Conservation (phyloP, 2,888 invertebrate species). For the Arge pagana region DNA sequence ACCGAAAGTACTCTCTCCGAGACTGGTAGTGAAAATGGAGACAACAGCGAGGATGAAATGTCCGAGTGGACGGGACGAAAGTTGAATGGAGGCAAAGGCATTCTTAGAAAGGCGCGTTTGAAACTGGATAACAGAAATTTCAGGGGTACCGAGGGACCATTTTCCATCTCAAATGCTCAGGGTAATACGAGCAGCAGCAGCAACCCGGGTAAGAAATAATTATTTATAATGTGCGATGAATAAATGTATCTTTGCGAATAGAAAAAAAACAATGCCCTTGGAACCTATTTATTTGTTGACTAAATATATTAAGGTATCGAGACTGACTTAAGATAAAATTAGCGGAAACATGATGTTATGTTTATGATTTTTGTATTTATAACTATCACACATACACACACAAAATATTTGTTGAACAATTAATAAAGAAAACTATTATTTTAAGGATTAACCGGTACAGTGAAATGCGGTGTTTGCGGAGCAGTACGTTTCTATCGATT, state of each 20-base stretch:
- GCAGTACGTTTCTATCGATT: slow-evolving; percentile 77
- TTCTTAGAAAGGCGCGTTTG: slow-evolving; percentile 71
- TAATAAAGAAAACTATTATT: no score
- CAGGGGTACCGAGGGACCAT: slow-evolving; percentile 68
- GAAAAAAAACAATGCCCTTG: no score
- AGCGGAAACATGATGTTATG: no score
- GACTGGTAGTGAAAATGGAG: slow-evolving; percentile 47
- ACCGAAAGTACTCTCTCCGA: slow-evolving; percentile 46
- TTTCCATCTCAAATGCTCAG: slow-evolving; percentile 59
- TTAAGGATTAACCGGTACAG: slow-evolving; percentile 67
- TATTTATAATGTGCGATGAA: neutral
- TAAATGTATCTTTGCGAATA: no score
- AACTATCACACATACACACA: no score
- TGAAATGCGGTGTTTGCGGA: slow-evolving; percentile 80
- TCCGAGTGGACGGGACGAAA: slow-evolving; percentile 58
- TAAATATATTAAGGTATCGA: neutral
- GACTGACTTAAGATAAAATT: neutral
- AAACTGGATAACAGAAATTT: slow-evolving; percentile 61
- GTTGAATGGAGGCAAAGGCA: slow-evolving; percentile 68
- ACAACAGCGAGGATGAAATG: slow-evolving; percentile 54
- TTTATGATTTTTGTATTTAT: no score
- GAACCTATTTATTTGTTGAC: neutral
- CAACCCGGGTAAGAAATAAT: slow-evolving; percentile 42
- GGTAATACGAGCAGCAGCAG: slow-evolving; percentile 39
- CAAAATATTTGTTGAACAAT: no score